Base-by-base conservation (phyloP, 2,113 vertebrate genomes). In the Ammodytes dubius region DNA sequence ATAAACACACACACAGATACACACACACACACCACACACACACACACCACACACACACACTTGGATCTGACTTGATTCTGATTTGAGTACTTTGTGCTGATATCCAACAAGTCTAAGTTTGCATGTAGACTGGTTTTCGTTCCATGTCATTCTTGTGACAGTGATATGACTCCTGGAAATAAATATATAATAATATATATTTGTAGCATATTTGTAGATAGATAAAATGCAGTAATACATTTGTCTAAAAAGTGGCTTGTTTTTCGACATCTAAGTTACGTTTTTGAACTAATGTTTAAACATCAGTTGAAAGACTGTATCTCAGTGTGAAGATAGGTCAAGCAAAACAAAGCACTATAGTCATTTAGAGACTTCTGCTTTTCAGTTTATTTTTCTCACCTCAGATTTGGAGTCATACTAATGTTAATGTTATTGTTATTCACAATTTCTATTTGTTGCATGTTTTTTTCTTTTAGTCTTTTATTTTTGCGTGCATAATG, bases 1-100 rank as follows among this genome's bases (percentile, higher is more conserved):
- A 84, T 53, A 64, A 82, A 59, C 46, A 50, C 57, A 65, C 67
- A 77, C 63, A 43, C 27, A 50, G 49, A 70, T 79, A 79, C 74
- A 74, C 81, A 74, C 54, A 57, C 68, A 68, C 83, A 39, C 45
- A 45, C 49, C 49, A 76, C 53, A 46, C 52, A 65, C 58, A 63
- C 61, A 70, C 68, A 47, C 60, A 53, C 60, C 37, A 70, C 45
- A 65, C 57, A 64, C 74, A 8, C 69, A 35, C 19, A 9, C 19
- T 7, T n/a, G 6, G 37, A 67, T 40, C 27, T 49, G 35, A 35
- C n/a, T 10, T n/a, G n/a, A n/a, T n/a, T n/a, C n/a, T n/a, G n/a
- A 6, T 10, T 50, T 6, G 35, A 17, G 7, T 45, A 57, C 35
- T 14, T 13, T 8, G 5, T 40, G 43, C 37, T 15, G 11, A 61